Percentiles rank a stretch among this genome's conserved stretches.
Conservation (phyloP, 2,888 invertebrate species). For the Scaeva pyrastri region DNA sequence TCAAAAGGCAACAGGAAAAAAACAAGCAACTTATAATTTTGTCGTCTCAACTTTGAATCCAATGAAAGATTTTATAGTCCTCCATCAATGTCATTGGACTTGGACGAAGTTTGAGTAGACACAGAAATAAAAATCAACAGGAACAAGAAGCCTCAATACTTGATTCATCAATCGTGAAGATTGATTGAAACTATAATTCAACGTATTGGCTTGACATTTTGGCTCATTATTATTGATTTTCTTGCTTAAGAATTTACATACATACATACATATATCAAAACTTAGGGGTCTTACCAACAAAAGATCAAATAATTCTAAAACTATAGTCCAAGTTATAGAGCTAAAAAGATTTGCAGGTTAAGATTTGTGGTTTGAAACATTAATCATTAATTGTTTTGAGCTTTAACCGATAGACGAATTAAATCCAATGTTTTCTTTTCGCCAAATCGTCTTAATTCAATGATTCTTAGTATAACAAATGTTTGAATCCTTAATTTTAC, state of each 20-base stretch:
- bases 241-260: neutral
- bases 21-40: conserved; percentile 17
- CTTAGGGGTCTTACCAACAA: neutral
- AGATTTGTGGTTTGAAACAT: too few species aligned
- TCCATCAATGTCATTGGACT: conserved; percentile 42
- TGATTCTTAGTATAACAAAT: too few species aligned
- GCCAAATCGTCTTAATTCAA: too few species aligned
- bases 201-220: conserved; percentile 27
- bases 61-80: conserved; percentile 31
- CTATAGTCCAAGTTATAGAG: too few species aligned
- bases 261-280: neutral
- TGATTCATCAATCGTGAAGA: conserved; percentile 53
- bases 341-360: too few species aligned
- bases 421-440: too few species aligned
- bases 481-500: too few species aligned
- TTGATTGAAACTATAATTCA: conserved; percentile 40
- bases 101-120: conserved; percentile 7
- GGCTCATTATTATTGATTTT: neutral
- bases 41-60: conserved; percentile 29
- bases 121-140: conserved; percentile 39
- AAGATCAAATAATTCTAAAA: too few species aligned
- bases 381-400: too few species aligned
- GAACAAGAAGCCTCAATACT: conserved; percentile 23
- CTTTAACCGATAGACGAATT: too few species aligned
- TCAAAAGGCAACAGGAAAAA: neutral